Conservation (phyloP, 1,140 invertebrate species). For the Araneus ventricosus region DNA sequence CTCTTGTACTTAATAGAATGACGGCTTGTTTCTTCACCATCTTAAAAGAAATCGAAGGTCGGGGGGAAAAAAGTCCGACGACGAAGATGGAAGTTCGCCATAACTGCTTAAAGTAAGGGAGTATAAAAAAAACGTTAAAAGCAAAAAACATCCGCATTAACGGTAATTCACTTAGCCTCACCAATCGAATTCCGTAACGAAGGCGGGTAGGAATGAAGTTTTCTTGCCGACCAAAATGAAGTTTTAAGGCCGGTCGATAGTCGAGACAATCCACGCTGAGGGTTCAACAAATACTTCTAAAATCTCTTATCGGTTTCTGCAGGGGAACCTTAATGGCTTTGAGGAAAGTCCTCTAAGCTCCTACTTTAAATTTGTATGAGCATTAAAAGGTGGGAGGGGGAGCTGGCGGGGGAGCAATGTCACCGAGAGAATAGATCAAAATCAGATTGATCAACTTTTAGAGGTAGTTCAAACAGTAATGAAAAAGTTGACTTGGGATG, state of each 20-base stretch:
- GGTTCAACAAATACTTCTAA: constrained; percentile 69
- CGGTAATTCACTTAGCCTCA: constrained; percentile 67
- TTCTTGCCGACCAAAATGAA: constrained; percentile 58
- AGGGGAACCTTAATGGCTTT: constrained; percentile 47
- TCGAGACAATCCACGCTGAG: constrained; percentile 52
- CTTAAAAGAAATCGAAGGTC: constrained; percentile 65
- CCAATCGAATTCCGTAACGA: constrained; percentile 70
- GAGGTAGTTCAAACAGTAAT: neutral
- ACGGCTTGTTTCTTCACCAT: constrained; percentile 60
- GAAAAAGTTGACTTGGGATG: neutral
- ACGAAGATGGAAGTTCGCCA: constrained; percentile 2
- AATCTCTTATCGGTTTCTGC: constrained; percentile 65
- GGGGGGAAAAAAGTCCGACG: neutral
- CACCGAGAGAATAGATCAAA: neutral
- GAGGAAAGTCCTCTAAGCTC: neutral
- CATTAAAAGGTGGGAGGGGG: constrained; percentile 5
- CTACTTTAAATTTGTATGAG: constrained; percentile 62
- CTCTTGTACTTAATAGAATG: constrained; percentile 56
- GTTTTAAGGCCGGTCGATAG: constrained; percentile 69
- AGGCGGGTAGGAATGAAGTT: constrained; percentile 63
- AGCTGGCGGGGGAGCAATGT: too few species aligned
- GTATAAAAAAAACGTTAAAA: constrained; percentile 20
- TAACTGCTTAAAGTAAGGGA: constrained; percentile 47
- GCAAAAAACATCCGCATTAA: constrained; percentile 66
- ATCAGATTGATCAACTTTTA: constrained; percentile 17